A percentile compares a stretch with the other conserved stretches of the same genome.
Evolutionary conservation across 2,797 vertebrate genomes (phyloP).

Genomic region (Onychomys leucogaster): DNA sequence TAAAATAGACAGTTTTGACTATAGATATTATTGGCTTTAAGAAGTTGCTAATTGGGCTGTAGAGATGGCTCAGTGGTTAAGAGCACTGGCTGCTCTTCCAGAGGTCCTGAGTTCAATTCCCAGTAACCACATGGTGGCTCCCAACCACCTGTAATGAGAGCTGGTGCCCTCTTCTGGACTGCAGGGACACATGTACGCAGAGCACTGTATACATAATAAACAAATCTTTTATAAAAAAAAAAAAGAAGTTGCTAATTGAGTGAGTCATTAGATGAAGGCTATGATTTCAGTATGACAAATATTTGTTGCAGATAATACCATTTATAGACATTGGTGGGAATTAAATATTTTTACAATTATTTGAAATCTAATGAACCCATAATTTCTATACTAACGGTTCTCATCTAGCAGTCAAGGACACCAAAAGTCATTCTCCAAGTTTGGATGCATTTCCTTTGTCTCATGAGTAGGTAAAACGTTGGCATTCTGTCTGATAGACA

Average conservation of each 20-base stretch:
- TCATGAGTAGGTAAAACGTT: background rate
- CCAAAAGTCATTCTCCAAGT: background rate
- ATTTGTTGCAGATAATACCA: background rate
- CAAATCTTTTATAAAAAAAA: too few relatives aligned
- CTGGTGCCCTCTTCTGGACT: too few relatives aligned
- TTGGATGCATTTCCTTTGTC: background rate
- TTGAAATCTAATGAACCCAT: background rate
- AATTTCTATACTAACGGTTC: conserved; percentile 26
- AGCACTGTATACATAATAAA: too few relatives aligned
- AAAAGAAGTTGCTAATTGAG: background rate
- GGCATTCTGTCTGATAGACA: background rate
- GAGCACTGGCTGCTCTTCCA: too few relatives aligned
- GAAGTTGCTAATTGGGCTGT: background rate
- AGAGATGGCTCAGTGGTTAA: too few relatives aligned
- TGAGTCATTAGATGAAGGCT: background rate
- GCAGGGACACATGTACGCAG: too few relatives aligned
- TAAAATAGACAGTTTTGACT: background rate
- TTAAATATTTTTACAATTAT: background rate
- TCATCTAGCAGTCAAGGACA: background rate
- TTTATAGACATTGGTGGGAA: conserved; percentile 2
- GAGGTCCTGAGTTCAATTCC: too few relatives aligned
- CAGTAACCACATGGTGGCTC: too few relatives aligned
- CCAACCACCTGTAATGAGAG: too few relatives aligned
- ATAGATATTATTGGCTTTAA: conserved; percentile 1
- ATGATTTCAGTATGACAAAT: conserved; percentile 4